These are phyloP conservation scores for Eubucco bourcierii DNA, from an alignment of 2,113 vertebrate species.

Conservation along the genomic window DNA sequence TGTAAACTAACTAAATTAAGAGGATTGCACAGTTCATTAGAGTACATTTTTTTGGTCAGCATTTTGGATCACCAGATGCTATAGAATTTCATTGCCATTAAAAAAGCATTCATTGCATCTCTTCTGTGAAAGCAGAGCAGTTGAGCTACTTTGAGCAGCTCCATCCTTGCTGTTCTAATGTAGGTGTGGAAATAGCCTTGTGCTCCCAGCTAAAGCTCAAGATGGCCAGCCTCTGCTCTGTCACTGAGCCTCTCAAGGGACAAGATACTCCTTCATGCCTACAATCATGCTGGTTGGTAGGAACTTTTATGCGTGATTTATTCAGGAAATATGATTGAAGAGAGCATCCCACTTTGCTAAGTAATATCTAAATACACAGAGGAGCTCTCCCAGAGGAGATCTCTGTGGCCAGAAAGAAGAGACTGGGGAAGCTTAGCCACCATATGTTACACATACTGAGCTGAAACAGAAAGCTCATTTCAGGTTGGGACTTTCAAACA, in stretches of 20 bases:
- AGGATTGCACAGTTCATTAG: constrained; percentile 67
- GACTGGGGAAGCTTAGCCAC: background rate
- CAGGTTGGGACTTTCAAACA: background rate
- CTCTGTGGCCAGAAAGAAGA: background rate
- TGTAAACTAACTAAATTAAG: constrained; percentile 69
- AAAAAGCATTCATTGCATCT: constrained; percentile 52
- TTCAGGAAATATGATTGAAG: background rate
- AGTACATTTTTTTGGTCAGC: constrained; percentile 53
- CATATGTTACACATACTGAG: background rate
- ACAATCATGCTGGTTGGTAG: background rate
- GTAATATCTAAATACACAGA: background rate
- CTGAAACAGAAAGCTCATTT: background rate
- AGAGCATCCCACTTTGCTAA: background rate
- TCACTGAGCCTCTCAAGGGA: rapidly evolving
- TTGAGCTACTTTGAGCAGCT: background rate
- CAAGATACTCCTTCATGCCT: background rate
- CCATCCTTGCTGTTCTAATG: background rate
- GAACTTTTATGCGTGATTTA: background rate
- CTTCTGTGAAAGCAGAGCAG: background rate
- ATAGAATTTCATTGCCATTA: constrained; percentile 51
- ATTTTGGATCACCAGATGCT: constrained; percentile 67
- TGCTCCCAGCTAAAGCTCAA: background rate
- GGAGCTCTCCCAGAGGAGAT: background rate
- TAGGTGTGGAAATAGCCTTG: background rate
- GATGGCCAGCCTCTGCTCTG: background rate